Conservation (phyloP, 2,797 vertebrate species). For the Macrochelys suwanniensis region DNA sequence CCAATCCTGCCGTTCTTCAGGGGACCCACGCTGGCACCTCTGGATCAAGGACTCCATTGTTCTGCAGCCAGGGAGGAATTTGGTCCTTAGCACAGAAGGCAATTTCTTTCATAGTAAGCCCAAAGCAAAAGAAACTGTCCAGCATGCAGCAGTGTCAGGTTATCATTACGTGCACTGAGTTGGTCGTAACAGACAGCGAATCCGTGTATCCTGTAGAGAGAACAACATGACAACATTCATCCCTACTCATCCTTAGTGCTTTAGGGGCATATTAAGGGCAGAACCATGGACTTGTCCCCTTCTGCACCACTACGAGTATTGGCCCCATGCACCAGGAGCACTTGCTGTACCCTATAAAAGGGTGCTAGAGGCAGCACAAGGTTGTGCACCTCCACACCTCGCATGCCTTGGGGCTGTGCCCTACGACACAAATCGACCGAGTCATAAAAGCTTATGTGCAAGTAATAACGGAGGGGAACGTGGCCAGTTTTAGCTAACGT, state of each 20-base stretch:
- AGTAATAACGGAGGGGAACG: accelerated
- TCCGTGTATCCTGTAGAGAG: neutral
- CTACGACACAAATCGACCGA: accelerated
- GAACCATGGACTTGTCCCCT: neutral
- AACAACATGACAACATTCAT: accelerated
- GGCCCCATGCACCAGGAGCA: neutral
- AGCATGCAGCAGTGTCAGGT: neutral
- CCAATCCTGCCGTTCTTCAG: neutral
- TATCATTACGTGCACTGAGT: neutral
- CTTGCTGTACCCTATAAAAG: neutral
- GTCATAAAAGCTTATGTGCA: neutral
- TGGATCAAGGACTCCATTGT: neutral
- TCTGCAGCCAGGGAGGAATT: neutral
- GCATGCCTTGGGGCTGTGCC: neutral
- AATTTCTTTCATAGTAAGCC: neutral
- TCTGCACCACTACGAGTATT: neutral
- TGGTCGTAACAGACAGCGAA: neutral
- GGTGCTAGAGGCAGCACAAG: neutral
- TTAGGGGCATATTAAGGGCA: neutral
- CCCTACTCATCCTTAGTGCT: neutral
- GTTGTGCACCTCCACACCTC: accelerated
- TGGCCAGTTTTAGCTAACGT: neutral
- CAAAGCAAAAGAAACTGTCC: neutral
- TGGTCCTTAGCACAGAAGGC: neutral
- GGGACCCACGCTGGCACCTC: neutral